A percentile compares a stretch with the other conserved stretches of the same genome.
phyloP scores from a whole-genome alignment of 2,888 invertebrate species.

The Aphodius sticticus region DNA sequence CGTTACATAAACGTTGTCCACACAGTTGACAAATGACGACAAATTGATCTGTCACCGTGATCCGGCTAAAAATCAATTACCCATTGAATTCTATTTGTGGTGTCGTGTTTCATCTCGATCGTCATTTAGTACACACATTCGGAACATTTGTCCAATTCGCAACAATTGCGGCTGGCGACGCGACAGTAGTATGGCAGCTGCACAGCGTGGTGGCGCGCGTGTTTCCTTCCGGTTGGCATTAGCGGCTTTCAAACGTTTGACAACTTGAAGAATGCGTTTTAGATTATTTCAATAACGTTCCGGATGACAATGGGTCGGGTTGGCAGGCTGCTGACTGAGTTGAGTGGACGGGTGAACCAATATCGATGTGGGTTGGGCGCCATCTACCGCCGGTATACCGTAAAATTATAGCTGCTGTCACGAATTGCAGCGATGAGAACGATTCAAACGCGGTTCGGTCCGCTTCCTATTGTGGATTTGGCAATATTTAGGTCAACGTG shows the following conservation, averaged over 20 bases:
- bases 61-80: background rate
- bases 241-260: conserved; percentile 20
- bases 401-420: background rate
- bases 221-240: conserved; percentile 4
- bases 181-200: background rate
- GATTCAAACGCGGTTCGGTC: background rate
- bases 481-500: background rate
- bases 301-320: conserved; percentile 4
- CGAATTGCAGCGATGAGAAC: conserved; percentile 4
- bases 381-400: background rate
- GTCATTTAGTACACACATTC: background rate
- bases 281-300: conserved; percentile 28
- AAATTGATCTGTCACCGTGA: background rate
- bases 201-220: background rate
- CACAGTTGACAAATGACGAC: background rate
- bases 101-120: background rate
- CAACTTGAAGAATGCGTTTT: conserved; percentile 36
- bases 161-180: background rate
- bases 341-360: background rate
- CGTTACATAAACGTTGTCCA: background rate
- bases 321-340: background rate
- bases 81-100: background rate
- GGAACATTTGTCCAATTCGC: background rate
- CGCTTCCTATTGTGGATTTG: background rate
- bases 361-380: background rate